A percentile compares a stretch with the other conserved stretches of the same genome.
Conservation (phyloP, 2,113 vertebrate genomes). For the Glaucidium brasilianum region DNA sequence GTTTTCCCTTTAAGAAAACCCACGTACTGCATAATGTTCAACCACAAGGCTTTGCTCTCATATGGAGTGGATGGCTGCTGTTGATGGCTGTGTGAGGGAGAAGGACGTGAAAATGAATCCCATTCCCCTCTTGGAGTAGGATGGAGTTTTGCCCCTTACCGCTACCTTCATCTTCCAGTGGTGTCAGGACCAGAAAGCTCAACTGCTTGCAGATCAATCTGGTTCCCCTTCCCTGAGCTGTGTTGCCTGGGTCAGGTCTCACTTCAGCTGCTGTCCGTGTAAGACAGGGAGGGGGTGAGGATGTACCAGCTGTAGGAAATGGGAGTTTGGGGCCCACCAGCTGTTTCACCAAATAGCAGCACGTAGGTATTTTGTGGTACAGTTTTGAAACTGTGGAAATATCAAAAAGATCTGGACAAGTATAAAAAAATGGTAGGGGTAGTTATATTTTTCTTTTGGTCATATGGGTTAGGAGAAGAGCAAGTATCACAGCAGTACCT, state of each 20-base stretch:
- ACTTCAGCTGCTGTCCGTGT: not conserved
- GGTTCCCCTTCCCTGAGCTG: not conserved
- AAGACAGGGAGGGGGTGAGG: rapidly evolving
- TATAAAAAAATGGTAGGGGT: not conserved
- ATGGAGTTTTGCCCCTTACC: not conserved
- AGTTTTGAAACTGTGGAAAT: not conserved
- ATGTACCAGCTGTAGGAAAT: not conserved
- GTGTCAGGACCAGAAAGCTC: not conserved
- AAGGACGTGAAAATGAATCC: not conserved
- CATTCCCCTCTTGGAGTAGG: not conserved
- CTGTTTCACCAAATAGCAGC: not conserved
- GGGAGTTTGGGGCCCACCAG: not conserved
- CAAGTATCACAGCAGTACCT: not conserved
- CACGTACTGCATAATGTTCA: not conserved
- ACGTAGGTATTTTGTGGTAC: not conserved
- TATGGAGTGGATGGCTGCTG: not conserved
- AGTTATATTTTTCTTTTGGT: not conserved
- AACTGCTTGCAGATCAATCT: not conserved
- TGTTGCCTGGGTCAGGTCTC: not conserved
- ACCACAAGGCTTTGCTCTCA: not conserved
- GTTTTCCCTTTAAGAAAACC: not conserved
- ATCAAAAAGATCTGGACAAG: not conserved
- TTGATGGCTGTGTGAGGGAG: not conserved
- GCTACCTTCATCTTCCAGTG: too few species aligned
- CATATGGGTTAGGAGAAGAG: not conserved